Evolutionary conservation across 1,140 invertebrate species (phyloP), one percentile per base, ranked within the genome.

Genomic region (Cydia pomonella): DNA sequence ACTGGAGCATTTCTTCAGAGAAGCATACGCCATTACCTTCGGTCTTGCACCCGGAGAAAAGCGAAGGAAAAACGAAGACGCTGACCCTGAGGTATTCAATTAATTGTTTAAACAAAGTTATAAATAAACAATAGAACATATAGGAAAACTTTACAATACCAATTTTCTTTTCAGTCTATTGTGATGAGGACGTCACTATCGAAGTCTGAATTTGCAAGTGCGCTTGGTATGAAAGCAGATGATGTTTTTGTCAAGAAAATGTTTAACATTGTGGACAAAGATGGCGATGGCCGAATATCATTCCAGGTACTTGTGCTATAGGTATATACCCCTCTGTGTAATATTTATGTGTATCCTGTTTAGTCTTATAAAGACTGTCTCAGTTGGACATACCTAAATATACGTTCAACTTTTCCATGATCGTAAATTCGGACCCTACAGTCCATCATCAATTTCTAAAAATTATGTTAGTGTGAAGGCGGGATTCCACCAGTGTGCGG

Each of bases 181-280:
- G 98, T 98, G 0, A 99, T 99, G 98, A 93, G 97, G 64, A 99
- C 98, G 0, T 98, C 97, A 1, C 91, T 99, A 63, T 98, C 98
- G 0, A 98, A 98, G 93, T 95, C 96, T 47, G 99, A 99, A 93
- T 99, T 99, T 93, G 99, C 99, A 0, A 97, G 97, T 75, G 99
- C 99, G 0, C 93, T 99, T 4, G 99, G 98, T 21, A 99, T 99
- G 98, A 98, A 98, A 91, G 93, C 97, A 0, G 97, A 99, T 86
- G 98, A 98, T 27, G 96, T 99, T 13, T 99, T 99, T 92, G 98
- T 99, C 0, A 97, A 98, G 80, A 98, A 99, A 93, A 99, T 99
- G 98, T 99, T 99, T 88, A 98, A 98, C 81, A 98, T 99, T 80
- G 98, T 99, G 0, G 98, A 99, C 89, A 99, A 99, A 84, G 98